Percentiles rank a stretch among this genome's conserved stretches.
Conservation (phyloP, 1,140 invertebrate genomes). For the Megalopta genalis region DNA sequence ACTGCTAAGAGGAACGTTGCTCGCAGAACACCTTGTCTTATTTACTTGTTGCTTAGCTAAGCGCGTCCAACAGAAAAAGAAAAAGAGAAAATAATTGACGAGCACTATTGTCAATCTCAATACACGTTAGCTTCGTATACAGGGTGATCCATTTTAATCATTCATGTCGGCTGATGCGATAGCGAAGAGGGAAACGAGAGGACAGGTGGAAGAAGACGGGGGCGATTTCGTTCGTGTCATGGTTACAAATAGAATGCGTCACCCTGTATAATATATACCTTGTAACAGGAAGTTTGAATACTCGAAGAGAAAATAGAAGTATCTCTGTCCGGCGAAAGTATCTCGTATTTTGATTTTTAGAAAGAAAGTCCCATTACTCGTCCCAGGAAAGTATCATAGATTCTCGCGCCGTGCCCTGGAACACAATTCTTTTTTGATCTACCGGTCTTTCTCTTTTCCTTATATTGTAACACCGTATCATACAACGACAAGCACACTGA, state of each 20-base stretch:
- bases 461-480: constrained; percentile 39
- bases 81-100: constrained; percentile 33
- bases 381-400: not conserved
- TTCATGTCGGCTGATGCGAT: not conserved
- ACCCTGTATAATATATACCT: not conserved
- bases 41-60: not conserved
- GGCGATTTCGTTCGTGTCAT: not conserved
- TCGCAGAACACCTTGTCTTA: not conserved
- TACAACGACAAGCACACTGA: constrained; percentile 71
- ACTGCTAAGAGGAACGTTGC: not conserved
- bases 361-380: constrained; percentile 1
- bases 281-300: not conserved
- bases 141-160: constrained; percentile 9
- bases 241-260: constrained; percentile 1
- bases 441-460: constrained; percentile 50
- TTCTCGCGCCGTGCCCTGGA: not conserved
- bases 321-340: not conserved
- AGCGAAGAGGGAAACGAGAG: not conserved
- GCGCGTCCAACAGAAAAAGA: not conserved
- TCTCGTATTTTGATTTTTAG: not conserved
- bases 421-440: not conserved
- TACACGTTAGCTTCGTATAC: not conserved
- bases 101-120: constrained; percentile 33
- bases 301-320: constrained; percentile 7
- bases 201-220: not conserved